Evolutionary conservation across 2,888 invertebrate species (phyloP), one percentile per base, ranked within the genome.

Genomic region (Stenchaetothrips biformis): DNA sequence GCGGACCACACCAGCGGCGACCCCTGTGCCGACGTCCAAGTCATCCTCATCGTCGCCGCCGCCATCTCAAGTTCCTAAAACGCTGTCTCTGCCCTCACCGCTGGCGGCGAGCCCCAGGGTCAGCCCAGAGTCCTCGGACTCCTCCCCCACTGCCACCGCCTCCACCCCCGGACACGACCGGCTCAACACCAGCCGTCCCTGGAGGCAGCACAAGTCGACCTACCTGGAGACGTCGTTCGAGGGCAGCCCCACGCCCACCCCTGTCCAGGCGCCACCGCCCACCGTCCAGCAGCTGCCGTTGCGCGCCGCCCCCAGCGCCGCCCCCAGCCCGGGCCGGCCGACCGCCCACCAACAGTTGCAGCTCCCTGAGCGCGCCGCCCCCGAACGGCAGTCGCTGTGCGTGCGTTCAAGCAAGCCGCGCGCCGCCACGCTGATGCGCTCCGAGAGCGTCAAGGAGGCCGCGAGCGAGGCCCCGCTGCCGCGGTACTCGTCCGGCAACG

Each of bases 281-380:
- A 74, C 21, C 37, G 79, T 77, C 47, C 78, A 79, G 59, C 18
- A 18, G n/a, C 21, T 4, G 9, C 21, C 67, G 21, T 8, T 21
- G 25, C n/a, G 21, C 67, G 25, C 9, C 67, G n/a, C n/a, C 67
- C 21, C 67, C n/a, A 21, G 67, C 67, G 21, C 67, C n/a, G 87
- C 87, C 0, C 81, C 49, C 87, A 87, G 81, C 87, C 88, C 2
- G 83, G 87, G 48, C 78, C 16, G 21, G 62, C 48, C 67, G 85
- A 84, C 86, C 80, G 84, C 86, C 77, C 87, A 87, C 82, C 87
- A 74, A 7, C 67, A 21, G 67, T 25, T 21, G 25, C 67, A 74
- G 25, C 67, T 74, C 8, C 25, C 25, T 7, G 21, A 74, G 67
- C 67, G 67, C 67, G 67, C 67, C 67, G 67, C 67, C 67, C 67